These are phyloP conservation scores for Platichthys flesus DNA, from an alignment of 2,113 vertebrate species.

Conservation along the genomic window DNA sequence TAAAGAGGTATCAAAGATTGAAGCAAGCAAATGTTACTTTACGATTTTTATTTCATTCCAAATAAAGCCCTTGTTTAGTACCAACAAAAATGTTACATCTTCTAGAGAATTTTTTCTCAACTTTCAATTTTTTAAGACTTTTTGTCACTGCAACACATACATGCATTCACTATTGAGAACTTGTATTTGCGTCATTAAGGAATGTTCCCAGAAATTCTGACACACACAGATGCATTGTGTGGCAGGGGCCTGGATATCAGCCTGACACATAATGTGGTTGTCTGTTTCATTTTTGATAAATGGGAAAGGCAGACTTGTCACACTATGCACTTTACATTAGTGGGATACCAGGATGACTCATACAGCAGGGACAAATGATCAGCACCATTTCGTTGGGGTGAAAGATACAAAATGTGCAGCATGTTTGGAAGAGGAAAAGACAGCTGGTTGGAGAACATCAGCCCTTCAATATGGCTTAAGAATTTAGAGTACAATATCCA, in stretches of 20 bases:
- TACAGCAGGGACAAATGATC: slow-evolving; percentile 2
- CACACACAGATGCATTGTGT: slow-evolving; percentile 38
- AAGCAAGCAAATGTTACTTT: no score
- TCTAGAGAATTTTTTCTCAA: not conserved
- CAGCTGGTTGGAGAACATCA: not conserved
- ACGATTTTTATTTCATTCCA: no score
- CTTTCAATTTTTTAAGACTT: not conserved
- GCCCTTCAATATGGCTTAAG: not conserved
- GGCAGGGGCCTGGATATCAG: slow-evolving; percentile 20
- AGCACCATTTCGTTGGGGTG: not conserved
- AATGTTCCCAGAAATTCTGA: slow-evolving; percentile 42
- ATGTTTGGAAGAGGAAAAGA: no score
- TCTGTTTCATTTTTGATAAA: slow-evolving; percentile 53
- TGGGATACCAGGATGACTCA: slow-evolving; percentile 37
- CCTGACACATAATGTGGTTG: slow-evolving; percentile 53
- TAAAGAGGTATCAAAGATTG: no score
- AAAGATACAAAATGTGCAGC: slow-evolving; percentile 1
- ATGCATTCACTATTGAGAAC: slow-evolving; percentile 25
- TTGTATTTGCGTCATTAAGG: slow-evolving; percentile 32
- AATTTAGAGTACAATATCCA: not conserved
- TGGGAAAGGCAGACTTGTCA: slow-evolving; percentile 41
- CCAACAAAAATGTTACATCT: no score
- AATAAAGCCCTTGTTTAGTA: not conserved
- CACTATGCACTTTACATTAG: slow-evolving; percentile 41
- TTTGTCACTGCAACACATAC: slow-evolving; percentile 1